Base-by-base conservation (phyloP, 2,888 invertebrate species). In the Noctua comes region DNA sequence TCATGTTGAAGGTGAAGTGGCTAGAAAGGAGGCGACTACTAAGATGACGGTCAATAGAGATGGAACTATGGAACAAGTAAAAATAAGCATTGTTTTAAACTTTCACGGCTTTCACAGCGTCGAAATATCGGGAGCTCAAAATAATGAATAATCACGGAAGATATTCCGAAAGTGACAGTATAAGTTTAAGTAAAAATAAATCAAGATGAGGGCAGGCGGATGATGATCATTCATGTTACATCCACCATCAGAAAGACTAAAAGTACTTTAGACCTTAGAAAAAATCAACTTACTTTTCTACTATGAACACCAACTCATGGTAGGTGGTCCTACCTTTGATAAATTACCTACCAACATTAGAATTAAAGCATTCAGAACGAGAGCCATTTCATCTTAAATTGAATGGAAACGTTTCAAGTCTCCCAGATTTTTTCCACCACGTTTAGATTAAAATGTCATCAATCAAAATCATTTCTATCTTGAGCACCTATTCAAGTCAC, bases 371-470 rank as follows among this genome's bases (percentile, higher is more conserved):
- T 69, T 76, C 80, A 31, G 18, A 51, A 51, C n/a, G 13, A 54
- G 66, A 43, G 57, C 43, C 36, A 77, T 77, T 83, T 40, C 18
- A 73, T 59, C 13, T 43, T 57, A 46, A 68, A 84, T 84, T 84
- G 62, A 82, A 84, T 84, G 8, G 51, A 82, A 79, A 66, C 65
- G n/a, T 84, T 62, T 69, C 54, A 84, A 43, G 40, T 18, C 62
- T 27, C 7, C 36, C 59, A 70, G 73, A 64, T 48, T 68, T 81
- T 80, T 81, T 57, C 40, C 11, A 66, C 72, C 8, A 64, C 31
- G n/a, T 62, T 80, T 11, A 86, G 54, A 82, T 82, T 72, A 82
- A 84, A 84, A 69, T 78, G 72, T 68, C 74, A 86, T 86, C 74
- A 78, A 84, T 84, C 86, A 74, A 82, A 77, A 82, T 74, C 51